These are phyloP conservation scores for Polyergus mexicanus DNA, from an alignment of 1,140 invertebrate genomes.

Conservation along the genomic window DNA sequence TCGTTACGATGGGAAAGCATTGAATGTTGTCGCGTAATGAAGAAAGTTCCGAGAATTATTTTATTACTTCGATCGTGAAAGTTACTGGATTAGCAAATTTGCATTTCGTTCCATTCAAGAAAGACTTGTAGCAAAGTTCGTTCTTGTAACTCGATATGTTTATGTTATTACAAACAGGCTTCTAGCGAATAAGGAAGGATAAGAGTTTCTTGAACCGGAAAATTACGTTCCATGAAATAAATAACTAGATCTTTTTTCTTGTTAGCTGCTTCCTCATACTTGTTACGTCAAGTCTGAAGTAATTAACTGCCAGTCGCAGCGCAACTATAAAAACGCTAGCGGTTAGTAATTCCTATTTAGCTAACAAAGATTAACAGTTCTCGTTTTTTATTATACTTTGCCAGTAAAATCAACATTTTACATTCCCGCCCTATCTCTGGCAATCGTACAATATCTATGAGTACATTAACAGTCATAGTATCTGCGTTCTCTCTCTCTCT, in stretches of 20 bases:
- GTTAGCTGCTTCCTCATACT: slow-evolving; percentile 1
- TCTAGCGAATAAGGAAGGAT: neutral
- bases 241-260: slow-evolving; percentile 23
- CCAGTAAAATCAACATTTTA: slow-evolving; percentile 10
- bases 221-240: slow-evolving; percentile 44
- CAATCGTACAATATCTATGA: neutral
- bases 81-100: slow-evolving; percentile 48
- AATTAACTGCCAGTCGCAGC: slow-evolving; percentile 21
- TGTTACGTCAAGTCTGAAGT: slow-evolving; percentile 26
- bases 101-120: slow-evolving; percentile 27
- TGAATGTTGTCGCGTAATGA: slow-evolving; percentile 53
- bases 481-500: neutral
- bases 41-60: slow-evolving; percentile 44
- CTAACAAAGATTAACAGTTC: slow-evolving; percentile 22
- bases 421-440: neutral
- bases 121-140: slow-evolving; percentile 22
- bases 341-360: slow-evolving; percentile 2
- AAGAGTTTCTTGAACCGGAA: slow-evolving; percentile 32
- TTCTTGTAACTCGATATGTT: slow-evolving; percentile 50
- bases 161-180: slow-evolving; percentile 51
- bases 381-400: neutral
- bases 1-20: slow-evolving; percentile 5
- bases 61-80: slow-evolving; percentile 47
- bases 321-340: slow-evolving; percentile 9
- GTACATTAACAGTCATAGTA: neutral